Percentiles rank a stretch among this genome's conserved stretches.
Conservation (phyloP, 2,888 invertebrate genomes). For the Hedya salicella region DNA sequence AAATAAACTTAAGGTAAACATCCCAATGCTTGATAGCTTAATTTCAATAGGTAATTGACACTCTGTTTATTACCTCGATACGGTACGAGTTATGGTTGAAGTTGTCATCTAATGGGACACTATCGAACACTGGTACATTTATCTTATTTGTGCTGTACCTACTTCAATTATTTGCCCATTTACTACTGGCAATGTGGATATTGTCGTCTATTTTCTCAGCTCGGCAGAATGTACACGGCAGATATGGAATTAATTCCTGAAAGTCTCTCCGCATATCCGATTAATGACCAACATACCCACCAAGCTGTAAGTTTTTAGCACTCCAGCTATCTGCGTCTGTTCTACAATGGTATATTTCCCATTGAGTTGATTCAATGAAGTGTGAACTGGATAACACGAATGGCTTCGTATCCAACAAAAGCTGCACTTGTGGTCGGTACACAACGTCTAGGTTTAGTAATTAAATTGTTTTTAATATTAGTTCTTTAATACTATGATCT, state of each 20-base stretch:
- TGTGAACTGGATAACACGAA: conserved; percentile 74
- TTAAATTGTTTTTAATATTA: neutral
- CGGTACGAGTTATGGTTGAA: no score
- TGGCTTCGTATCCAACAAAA: conserved; percentile 62
- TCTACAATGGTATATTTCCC: conserved; percentile 68
- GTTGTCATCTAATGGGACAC: no score
- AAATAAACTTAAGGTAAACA: no score
- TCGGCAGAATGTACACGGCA: neutral
- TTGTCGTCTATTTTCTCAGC: no score
- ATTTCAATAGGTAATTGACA: no score
- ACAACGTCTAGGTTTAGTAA: conserved; percentile 47
- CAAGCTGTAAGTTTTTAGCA: conserved; percentile 45
- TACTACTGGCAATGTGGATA: no score
- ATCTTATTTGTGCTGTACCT: no score
- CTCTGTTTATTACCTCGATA: no score
- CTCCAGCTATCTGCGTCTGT: conserved; percentile 34
- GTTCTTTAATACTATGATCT: no score
- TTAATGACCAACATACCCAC: conserved; percentile 22
- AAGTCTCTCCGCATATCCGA: neutral
- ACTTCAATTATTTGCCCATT: no score
- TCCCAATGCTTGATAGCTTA: no score
- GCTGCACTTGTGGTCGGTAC: conserved; percentile 57
- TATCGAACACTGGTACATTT: no score
- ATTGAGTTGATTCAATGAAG: conserved; percentile 72
- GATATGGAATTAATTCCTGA: neutral